Conservation (phyloP, 2,888 invertebrate species). For the Tachystola acroxantha region DNA sequence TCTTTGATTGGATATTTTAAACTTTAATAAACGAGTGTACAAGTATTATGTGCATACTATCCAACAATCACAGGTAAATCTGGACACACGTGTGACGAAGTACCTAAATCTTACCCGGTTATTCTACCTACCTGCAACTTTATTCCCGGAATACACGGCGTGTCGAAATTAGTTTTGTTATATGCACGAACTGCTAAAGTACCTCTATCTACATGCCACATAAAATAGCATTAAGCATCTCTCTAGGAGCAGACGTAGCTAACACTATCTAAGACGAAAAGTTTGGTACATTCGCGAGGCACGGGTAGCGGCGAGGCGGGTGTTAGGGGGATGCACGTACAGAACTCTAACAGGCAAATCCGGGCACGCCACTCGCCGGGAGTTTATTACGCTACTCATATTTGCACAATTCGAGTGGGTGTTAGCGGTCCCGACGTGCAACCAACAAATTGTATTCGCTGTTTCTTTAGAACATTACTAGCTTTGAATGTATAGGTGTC, state of each 20-base stretch:
- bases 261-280: constrained; percentile 46
- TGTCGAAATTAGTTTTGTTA: no score
- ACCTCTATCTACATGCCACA: no score
- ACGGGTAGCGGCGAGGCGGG: constrained; percentile 22
- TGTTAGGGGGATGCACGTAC: constrained; percentile 52
- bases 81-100: no score
- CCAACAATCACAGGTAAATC: no score
- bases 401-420: constrained; percentile 67
- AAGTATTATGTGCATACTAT: no score
- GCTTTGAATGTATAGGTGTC: no score
- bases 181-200: no score
- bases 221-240: neutral
- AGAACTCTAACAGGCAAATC: constrained; percentile 65
- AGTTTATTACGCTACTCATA: constrained; percentile 72
- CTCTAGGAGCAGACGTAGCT: constrained; percentile 25
- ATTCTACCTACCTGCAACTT: no score
- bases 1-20: no score
- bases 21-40: no score
- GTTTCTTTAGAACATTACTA: neutral
- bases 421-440: constrained; percentile 44
- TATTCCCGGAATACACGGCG: no score
- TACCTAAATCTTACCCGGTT: no score
- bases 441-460: constrained; percentile 1
- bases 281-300: constrained; percentile 48
- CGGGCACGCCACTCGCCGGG: constrained; percentile 53